phyloP scores from a whole-genome alignment of 2,888 invertebrate species.

The Scaptomyza polygonia region DNA sequence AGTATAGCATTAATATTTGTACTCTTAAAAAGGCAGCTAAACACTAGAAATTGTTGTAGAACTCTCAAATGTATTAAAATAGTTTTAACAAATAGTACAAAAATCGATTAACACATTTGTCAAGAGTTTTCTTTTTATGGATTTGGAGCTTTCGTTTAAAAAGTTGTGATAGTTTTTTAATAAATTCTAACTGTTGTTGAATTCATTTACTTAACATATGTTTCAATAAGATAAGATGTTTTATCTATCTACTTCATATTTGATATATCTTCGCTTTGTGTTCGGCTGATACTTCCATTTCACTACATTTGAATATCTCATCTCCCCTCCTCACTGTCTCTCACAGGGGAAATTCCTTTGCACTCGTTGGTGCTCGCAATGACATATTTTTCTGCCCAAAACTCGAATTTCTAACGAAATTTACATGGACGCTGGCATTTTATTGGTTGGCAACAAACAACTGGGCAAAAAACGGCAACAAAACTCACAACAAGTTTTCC shows the following conservation, averaged over 20 bases:
- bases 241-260: neutral
- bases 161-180: too few relatives aligned
- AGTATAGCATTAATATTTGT: too few relatives aligned
- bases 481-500: conserved; percentile 56
- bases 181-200: neutral
- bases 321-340: neutral
- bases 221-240: neutral
- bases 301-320: conserved; percentile 45
- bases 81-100: too few relatives aligned
- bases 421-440: conserved; percentile 76
- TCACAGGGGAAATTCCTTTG: conserved; percentile 72
- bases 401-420: conserved; percentile 70
- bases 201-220: neutral
- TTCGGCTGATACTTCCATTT: neutral
- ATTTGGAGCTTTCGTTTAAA: too few relatives aligned
- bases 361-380: conserved; percentile 59
- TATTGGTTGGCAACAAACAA: conserved; percentile 74
- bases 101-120: too few relatives aligned
- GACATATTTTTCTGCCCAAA: conserved; percentile 79
- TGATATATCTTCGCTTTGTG: neutral
- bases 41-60: too few relatives aligned
- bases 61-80: too few relatives aligned
- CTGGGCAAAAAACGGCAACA: conserved; percentile 42
- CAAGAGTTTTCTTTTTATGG: too few relatives aligned
- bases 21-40: too few relatives aligned